Conservation (phyloP, 2,113 vertebrate genomes). For the Pygoscelis adeliae region DNA sequence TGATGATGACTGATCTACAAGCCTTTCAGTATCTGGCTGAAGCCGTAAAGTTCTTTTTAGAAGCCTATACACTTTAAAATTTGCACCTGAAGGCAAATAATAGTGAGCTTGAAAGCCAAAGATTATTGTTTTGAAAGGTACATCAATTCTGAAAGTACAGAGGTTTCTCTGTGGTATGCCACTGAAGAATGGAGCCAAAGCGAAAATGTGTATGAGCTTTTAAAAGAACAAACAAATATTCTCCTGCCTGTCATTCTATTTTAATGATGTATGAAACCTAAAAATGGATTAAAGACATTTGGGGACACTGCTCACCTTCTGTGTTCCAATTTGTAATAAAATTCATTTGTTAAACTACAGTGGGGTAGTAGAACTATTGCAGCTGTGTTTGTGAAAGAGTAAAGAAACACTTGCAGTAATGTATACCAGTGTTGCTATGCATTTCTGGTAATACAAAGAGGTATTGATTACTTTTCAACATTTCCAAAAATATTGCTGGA, state of each 20-base stretch:
- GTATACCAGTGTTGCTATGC: neutral
- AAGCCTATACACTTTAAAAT: conserved; percentile 77
- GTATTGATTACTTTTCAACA: conserved; percentile 64
- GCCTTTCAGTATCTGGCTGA: conserved; percentile 72
- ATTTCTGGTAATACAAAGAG: conserved; percentile 46
- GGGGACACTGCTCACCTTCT: neutral
- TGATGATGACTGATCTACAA: conserved; percentile 74
- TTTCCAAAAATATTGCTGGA: conserved; percentile 50
- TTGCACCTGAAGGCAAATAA: conserved; percentile 78
- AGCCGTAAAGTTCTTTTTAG: conserved; percentile 75
- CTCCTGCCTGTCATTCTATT: neutral
- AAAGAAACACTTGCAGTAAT: conserved; percentile 26
- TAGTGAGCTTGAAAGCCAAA: conserved; percentile 77
- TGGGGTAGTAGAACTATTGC: neutral
- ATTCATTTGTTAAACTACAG: conserved; percentile 26
- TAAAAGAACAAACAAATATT: conserved; percentile 8
- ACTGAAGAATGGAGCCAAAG: conserved; percentile 55
- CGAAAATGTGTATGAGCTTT: conserved; percentile 32
- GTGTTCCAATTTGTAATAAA: conserved; percentile 18
- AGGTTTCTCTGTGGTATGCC: conserved; percentile 61
- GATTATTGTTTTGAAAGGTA: conserved; percentile 78
- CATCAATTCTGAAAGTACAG: conserved; percentile 79
- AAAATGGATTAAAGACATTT: conserved; percentile 39
- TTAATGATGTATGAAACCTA: conserved; percentile 27
- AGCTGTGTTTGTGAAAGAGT: conserved; percentile 41